A percentile compares a stretch with the other conserved stretches of the same genome.
Conservation (phyloP, 2,888 invertebrate species). For the Ennomos erosarius region DNA sequence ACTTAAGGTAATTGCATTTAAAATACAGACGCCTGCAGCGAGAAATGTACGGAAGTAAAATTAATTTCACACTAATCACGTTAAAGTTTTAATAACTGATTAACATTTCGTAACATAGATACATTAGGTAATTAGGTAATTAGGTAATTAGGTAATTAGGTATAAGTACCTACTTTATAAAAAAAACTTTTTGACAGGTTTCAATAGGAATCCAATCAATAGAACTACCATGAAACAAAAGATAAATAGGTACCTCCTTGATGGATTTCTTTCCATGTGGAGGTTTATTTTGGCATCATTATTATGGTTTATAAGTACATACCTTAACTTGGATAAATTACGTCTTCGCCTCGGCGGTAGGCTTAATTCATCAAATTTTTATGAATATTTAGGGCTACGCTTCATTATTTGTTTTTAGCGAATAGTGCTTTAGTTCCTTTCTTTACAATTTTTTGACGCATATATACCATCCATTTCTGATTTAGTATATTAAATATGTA, state of each 20-base stretch:
- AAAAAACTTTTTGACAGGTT: too few species aligned
- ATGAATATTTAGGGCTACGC: conserved; percentile 49
- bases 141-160: too few species aligned
- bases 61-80: conserved; percentile 8
- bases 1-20: conserved; percentile 79
- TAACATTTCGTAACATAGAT: conserved; percentile 17
- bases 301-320: conserved; percentile 5
- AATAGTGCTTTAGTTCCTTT: conserved; percentile 44
- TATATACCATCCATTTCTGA: conserved; percentile 41
- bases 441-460: conserved; percentile 47
- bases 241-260: conserved; percentile 21
- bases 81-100: conserved; percentile 19
- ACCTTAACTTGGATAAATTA: conserved; percentile 25
- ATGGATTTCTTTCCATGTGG: too few species aligned
- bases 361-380: conserved; percentile 47
- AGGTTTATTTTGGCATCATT: background rate
- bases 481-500: conserved; percentile 38
- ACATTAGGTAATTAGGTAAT: too few species aligned
- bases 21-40: conserved; percentile 54
- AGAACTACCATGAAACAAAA: conserved; percentile 10
- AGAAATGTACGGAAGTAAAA: conserved; percentile 33
- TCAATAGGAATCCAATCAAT: too few species aligned
- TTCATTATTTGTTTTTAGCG: conserved; percentile 43
- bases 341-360: conserved; percentile 43
- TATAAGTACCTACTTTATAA: too few species aligned